Evolutionary conservation across 1,140 invertebrate species (phyloP).

Genomic region (Trichogramma pretiosum): DNA sequence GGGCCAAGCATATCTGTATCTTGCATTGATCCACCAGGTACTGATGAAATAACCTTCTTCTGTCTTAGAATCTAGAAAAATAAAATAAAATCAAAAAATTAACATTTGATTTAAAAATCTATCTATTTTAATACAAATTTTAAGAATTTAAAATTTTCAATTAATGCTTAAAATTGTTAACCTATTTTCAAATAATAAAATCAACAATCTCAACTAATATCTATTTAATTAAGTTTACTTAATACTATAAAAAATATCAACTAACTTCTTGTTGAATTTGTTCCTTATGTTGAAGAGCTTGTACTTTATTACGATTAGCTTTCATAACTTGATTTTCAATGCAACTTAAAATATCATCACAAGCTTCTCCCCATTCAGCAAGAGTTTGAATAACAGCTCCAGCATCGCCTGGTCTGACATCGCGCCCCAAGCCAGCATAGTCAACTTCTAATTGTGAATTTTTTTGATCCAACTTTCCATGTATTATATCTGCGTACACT

Average conservation of each 20-base stretch:
- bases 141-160: too few species aligned
- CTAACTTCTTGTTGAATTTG: conserved; percentile 75
- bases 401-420: conserved; percentile 76
- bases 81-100: neutral
- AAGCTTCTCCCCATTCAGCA: conserved; percentile 85
- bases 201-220: too few species aligned
- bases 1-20: conserved; percentile 40
- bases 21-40: conserved; percentile 34
- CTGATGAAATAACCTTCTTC: conserved; percentile 33
- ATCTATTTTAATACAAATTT: conserved; percentile 10
- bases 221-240: too few species aligned
- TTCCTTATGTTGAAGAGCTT: conserved; percentile 69
- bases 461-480: conserved; percentile 93
- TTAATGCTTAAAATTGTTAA: too few species aligned
- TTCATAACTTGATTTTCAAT: conserved; percentile 82
- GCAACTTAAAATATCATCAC: conserved; percentile 77
- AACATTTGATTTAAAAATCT: neutral
- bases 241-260: too few species aligned
- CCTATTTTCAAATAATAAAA: too few species aligned
- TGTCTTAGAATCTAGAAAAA: conserved; percentile 23
- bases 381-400: conserved; percentile 68
- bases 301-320: conserved; percentile 79
- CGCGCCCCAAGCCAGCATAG: conserved; percentile 79
- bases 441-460: conserved; percentile 88
- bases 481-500: conserved; percentile 93